Percentiles rank a stretch among this genome's conserved stretches.
Conservation (phyloP, 2,888 invertebrate genomes). For the Cyaniris semiargus region DNA sequence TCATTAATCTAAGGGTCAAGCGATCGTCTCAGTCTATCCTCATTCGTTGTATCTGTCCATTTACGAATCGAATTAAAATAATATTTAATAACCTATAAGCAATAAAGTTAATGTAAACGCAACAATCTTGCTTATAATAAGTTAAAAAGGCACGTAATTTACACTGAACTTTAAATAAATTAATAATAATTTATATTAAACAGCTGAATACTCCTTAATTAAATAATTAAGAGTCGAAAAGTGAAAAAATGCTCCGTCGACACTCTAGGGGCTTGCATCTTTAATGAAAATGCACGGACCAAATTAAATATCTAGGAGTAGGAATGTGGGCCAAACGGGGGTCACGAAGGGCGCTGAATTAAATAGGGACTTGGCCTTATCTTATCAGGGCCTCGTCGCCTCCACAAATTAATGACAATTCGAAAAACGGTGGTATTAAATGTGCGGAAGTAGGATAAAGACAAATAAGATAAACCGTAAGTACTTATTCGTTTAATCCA, state of each 20-base stretch:
- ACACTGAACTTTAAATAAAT: neutral
- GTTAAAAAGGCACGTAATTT: no score
- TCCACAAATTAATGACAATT: constrained; percentile 1
- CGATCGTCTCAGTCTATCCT: no score
- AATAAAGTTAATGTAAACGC: no score
- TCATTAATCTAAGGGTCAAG: no score
- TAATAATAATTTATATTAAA: neutral
- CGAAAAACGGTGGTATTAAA: neutral
- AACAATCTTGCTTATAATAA: no score
- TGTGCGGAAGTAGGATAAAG: neutral
- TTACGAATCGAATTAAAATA: no score
- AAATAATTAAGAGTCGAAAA: neutral
- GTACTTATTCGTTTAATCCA: no score
- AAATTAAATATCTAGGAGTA: constrained; percentile 27
- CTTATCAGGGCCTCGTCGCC: constrained; percentile 3
- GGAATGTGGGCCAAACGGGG: constrained; percentile 23
- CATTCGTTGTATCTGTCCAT: no score
- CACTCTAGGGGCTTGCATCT: neutral
- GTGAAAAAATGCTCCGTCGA: constrained; percentile 5
- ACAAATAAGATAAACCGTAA: neutral
- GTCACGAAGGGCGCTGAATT: constrained; percentile 21
- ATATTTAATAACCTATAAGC: no score
- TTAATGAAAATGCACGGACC: neutral
- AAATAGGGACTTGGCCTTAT: neutral
- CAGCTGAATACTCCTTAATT: neutral